Evolutionary conservation across 2,113 vertebrate genomes (phyloP).

Genomic region (Trichomycterus rosablanca): DNA sequence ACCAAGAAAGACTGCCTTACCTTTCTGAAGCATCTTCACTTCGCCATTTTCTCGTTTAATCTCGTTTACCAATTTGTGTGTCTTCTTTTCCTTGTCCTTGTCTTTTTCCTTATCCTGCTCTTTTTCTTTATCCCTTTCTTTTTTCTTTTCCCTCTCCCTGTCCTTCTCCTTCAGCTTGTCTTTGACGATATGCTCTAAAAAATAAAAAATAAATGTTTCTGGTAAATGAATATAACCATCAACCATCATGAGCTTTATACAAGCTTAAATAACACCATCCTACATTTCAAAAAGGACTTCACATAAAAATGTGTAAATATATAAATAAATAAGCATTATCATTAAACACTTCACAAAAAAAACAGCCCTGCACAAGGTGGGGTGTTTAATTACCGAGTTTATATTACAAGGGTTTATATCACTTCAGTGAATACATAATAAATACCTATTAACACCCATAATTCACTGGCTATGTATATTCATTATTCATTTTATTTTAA

Average conservation of each 20-base stretch:
- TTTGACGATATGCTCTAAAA: slow-evolving; percentile 34
- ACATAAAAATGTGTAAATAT: too few species aligned
- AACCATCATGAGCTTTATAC: background rate
- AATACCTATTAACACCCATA: too few species aligned
- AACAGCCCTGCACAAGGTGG: too few species aligned
- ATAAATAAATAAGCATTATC: too few species aligned
- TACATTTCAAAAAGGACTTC: too few species aligned
- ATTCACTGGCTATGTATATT: too few species aligned
- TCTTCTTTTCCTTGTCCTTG: slow-evolving; percentile 85
- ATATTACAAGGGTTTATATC: too few species aligned
- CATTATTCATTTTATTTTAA: too few species aligned
- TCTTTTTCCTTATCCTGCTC: slow-evolving; percentile 54
- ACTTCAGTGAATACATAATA: too few species aligned
- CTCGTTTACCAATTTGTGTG: slow-evolving; percentile 85
- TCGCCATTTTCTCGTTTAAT: slow-evolving; percentile 95
- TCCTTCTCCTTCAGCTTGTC: slow-evolving; percentile 28
- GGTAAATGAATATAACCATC: background rate
- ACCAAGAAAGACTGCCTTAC: slow-evolving; percentile 50
- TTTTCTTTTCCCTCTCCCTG: slow-evolving; percentile 71
- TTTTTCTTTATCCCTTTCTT: slow-evolving; percentile 52
- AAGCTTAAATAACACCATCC: too few species aligned
- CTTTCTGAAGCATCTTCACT: slow-evolving; percentile 85
- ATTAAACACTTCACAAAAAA: too few species aligned
- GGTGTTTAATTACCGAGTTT: too few species aligned
- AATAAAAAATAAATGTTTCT: background rate